phyloP scores from a whole-genome alignment of 2,113 vertebrate genomes.

The Lasiurus cinereus region DNA sequence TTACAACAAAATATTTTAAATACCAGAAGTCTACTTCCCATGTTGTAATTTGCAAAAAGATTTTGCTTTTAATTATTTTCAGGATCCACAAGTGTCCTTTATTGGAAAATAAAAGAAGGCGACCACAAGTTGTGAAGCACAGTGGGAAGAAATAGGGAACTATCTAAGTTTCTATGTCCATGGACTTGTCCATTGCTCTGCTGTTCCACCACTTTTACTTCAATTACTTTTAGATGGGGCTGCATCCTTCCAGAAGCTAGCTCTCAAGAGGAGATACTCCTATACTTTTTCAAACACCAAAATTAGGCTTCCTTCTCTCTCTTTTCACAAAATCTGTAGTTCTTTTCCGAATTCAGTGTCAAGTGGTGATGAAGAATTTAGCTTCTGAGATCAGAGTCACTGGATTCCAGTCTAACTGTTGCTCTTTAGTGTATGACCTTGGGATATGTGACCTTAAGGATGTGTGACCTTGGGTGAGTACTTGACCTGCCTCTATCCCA shows the following conservation, averaged over 20 bases:
- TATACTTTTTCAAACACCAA: conserved; percentile 56
- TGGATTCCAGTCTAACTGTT: conserved; percentile 4
- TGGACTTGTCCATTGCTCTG: background rate
- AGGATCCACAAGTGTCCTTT: background rate
- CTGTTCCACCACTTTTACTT: background rate
- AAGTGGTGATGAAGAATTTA: conserved; percentile 33
- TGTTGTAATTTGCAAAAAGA: conserved; percentile 7
- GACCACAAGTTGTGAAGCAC: background rate
- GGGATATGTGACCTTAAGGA: background rate
- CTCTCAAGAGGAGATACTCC: conserved; percentile 1
- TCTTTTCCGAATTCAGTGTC: background rate
- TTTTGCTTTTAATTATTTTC: conserved; percentile 59
- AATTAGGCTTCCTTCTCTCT: background rate
- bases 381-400: background rate
- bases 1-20: conserved; percentile 28
- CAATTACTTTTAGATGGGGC: background rate
- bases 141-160: background rate
- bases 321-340: background rate
- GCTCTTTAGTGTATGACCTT: background rate
- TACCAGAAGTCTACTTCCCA: background rate
- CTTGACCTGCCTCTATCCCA: background rate
- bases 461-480: background rate
- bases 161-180: background rate
- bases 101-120: background rate
- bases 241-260: background rate